These are phyloP conservation scores for Ommatoiulus sabulosus DNA, from an alignment of 2,888 invertebrate species.

Conservation along the genomic window DNA sequence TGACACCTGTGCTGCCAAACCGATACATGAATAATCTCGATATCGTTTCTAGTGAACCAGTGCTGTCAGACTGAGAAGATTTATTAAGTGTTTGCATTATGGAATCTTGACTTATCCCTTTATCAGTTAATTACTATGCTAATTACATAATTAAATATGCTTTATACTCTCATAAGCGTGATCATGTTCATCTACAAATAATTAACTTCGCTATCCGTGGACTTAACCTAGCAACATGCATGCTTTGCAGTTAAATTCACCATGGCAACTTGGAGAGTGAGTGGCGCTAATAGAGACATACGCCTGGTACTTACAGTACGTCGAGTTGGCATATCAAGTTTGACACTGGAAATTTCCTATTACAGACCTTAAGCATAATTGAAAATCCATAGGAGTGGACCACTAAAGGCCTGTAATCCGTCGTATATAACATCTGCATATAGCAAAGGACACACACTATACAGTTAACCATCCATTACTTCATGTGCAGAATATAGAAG, in stretches of 20 bases:
- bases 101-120: not conserved
- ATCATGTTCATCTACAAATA: constrained; percentile 27
- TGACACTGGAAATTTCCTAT: not conserved
- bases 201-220: constrained; percentile 10
- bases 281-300: not conserved
- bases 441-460: not conserved
- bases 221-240: not conserved
- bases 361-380: not conserved
- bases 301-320: not conserved
- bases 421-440: not conserved
- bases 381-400: not conserved
- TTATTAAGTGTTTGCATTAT: not conserved
- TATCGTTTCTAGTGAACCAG: no score
- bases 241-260: not conserved
- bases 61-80: not conserved
- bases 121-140: not conserved
- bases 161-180: not conserved
- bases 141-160: not conserved
- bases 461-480: not conserved
- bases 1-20: not conserved
- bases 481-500: no score
- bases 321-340: not conserved
- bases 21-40: no score
- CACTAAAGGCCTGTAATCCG: not conserved
- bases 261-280: not conserved